Evolutionary conservation across 2,797 vertebrate genomes (phyloP), one percentile per base, ranked within the genome.

Genomic region (Schizopygopsis malacanthus): DNA sequence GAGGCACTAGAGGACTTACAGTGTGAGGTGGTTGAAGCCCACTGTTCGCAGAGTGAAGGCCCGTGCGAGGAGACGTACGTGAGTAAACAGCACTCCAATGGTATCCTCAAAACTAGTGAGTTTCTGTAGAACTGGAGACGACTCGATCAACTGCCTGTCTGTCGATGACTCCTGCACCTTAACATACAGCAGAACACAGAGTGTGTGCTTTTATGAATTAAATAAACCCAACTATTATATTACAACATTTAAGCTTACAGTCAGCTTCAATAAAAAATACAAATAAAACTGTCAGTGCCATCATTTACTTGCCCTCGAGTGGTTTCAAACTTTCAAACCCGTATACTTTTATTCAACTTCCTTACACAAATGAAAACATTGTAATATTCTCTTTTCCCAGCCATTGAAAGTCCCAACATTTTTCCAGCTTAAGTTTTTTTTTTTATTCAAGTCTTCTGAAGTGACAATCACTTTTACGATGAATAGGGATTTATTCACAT

Each of bases 11-110:
- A 20, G 20, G 1, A 63, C 98, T 98, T 92, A 99, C 98, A 99
- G 95, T 43, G 98, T 99, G 92, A 99, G 96, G 90, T 99, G 98
- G 95, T 99, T 99, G 94, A 98, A 99, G 92, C 98, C 98, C 43
- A 99, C 98, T 1, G 98, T 99, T 91, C 98, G 96, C 92, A 99
- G 89, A 3, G 98, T 99, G 95, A 99, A 99, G 0, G 98, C 98
- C 76, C 98, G 92, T 72, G 98, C 98, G 76, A 99, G 92, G 41
- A 99, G 97, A 10, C 98, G 96, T 85, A 99, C 97, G 0, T 99
- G 98, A 33, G 97, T 98, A 92, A 99, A 99, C 90, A 97, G 88
- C 1, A 99, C 97, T 25, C 98, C 98, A 50, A 99, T 99, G 12
- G 97, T 93, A 0, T 97, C 96, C 92, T 99, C 98, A 82, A 99